Conservation (phyloP, 1,140 invertebrate genomes). For the Ceratina calcarata region DNA sequence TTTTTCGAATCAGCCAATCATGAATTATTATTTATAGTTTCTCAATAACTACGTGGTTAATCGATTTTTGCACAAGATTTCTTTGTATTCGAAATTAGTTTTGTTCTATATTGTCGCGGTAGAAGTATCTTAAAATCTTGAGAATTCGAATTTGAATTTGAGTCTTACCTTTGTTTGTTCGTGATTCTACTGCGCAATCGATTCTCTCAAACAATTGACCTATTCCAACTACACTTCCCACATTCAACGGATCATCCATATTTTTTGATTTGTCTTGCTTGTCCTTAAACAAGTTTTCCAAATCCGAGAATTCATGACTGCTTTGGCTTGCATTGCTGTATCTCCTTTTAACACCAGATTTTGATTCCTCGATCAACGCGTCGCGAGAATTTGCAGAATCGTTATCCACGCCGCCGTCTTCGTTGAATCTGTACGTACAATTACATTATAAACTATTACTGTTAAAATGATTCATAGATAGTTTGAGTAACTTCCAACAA, state of each 20-base stretch:
- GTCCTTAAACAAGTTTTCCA: conserved; percentile 69
- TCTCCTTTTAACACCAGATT: conserved; percentile 69
- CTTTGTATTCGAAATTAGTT: too few relatives aligned
- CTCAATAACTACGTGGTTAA: too few relatives aligned
- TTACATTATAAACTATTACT: conserved; percentile 6
- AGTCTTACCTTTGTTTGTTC: conserved; percentile 78
- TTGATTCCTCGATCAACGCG: conserved; percentile 72
- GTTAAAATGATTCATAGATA: conserved; percentile 14
- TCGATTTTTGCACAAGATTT: too few relatives aligned
- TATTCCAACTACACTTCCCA: conserved; percentile 78
- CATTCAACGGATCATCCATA: conserved; percentile 72
- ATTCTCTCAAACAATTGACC: conserved; percentile 81
- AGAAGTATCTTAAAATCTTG: too few relatives aligned
- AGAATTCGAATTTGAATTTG: not conserved
- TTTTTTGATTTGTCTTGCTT: conserved; percentile 70
- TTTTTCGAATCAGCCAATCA: too few relatives aligned
- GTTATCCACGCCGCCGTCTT: conserved; percentile 72
- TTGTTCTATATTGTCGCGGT: too few relatives aligned
- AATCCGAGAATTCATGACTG: conserved; percentile 75
- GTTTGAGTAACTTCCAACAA: conserved; percentile 35
- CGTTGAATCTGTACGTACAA: conserved; percentile 68
- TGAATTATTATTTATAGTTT: too few relatives aligned
- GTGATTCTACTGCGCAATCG: conserved; percentile 73
- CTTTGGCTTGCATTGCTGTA: conserved; percentile 78
- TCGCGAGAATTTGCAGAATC: conserved; percentile 77